A percentile compares a stretch with the other conserved stretches of the same genome.
phyloP scores from a whole-genome alignment of 2,113 vertebrate species.

The Empidonax traillii region DNA sequence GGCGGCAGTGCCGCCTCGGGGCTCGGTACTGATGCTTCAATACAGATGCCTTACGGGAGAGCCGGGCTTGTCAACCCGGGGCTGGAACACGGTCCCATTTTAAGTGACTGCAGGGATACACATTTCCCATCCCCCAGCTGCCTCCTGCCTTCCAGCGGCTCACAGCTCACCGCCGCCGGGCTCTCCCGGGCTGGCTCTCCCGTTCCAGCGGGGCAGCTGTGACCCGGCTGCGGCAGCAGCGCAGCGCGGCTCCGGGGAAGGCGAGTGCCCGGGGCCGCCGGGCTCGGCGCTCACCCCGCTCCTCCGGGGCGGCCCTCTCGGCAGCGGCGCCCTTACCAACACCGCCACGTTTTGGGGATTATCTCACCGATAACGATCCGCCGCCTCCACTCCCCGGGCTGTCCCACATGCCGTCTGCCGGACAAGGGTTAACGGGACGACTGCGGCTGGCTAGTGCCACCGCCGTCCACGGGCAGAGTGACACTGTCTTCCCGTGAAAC shows the following conservation, averaged over 20 bases:
- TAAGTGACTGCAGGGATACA: not conserved
- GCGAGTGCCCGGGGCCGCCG: not conserved
- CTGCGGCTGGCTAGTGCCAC: not conserved
- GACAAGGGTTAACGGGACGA: not conserved
- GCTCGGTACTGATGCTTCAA: not conserved
- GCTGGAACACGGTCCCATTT: not conserved
- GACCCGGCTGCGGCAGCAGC: not conserved
- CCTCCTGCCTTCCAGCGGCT: not conserved
- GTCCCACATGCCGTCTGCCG: not conserved
- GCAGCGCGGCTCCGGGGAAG: not conserved
- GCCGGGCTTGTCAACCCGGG: not conserved
- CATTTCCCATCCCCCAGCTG: not conserved
- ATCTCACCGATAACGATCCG: not conserved
- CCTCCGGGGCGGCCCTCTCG: not conserved
- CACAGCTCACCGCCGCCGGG: not conserved
- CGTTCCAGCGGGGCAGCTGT: not conserved
- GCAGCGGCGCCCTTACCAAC: not conserved
- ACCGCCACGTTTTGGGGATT: not conserved
- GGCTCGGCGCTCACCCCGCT: not conserved
- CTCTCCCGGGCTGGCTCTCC: not conserved
- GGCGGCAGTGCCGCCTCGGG: not conserved
- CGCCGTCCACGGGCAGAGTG: not conserved
- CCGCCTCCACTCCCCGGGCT: not conserved
- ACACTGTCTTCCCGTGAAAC: not conserved
- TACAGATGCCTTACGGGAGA: not conserved